These are phyloP conservation scores for Microcebus ravelobensis DNA, from an alignment of 2,113 vertebrate species.

Conservation along the genomic window DNA sequence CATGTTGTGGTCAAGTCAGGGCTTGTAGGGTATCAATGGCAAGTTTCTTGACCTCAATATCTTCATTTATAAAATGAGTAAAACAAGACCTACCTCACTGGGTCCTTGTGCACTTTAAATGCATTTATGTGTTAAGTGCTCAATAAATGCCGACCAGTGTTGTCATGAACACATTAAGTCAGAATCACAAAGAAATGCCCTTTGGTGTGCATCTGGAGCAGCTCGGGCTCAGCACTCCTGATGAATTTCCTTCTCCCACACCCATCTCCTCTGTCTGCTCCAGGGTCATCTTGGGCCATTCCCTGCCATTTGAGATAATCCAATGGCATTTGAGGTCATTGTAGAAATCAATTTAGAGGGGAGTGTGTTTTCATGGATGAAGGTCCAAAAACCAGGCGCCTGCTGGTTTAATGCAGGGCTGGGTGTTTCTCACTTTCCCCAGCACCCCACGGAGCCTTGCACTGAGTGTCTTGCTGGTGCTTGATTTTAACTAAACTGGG, in stretches of 20 bases:
- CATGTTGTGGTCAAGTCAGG: too few relatives aligned
- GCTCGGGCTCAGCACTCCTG: accelerated
- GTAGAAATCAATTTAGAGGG: background rate
- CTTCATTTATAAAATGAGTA: background rate
- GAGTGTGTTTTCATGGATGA: background rate
- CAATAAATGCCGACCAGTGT: background rate
- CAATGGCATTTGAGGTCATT: background rate
- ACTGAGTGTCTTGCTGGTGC: background rate
- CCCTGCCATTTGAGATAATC: background rate
- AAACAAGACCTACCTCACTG: background rate
- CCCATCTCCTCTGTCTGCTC: accelerated
- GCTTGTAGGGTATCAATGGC: too few relatives aligned
- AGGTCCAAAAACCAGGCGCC: background rate
- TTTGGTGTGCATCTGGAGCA: background rate
- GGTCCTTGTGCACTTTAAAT: background rate
- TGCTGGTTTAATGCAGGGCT: background rate
- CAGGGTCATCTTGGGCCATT: background rate
- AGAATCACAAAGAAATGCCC: background rate
- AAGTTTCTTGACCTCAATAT: background rate
- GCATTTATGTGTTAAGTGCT: background rate
- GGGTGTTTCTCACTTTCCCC: background rate
- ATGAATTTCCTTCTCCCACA: background rate
- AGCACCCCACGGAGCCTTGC: background rate
- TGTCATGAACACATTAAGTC: background rate
- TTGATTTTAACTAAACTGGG: background rate